phyloP scores from a whole-genome alignment of 2,797 vertebrate species.

The Pantherophis alleghaniensis region DNA sequence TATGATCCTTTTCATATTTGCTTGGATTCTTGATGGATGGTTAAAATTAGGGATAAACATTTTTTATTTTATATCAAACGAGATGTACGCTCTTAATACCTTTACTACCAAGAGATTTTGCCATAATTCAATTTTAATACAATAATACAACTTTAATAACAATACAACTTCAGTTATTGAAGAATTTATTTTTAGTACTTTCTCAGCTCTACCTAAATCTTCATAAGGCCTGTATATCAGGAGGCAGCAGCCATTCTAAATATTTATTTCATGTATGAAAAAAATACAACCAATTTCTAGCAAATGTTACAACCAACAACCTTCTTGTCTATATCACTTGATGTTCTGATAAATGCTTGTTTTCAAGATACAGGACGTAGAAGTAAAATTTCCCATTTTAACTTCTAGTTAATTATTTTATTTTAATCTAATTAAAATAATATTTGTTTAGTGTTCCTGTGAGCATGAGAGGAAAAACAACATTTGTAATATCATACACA shows the following conservation, averaged over 20 bases:
- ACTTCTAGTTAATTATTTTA: background rate
- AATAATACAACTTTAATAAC: background rate
- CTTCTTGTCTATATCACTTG: background rate
- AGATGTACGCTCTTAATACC: background rate
- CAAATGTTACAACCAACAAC: background rate
- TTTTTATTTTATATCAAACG: background rate
- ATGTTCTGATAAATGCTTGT: background rate
- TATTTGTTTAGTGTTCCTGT: background rate
- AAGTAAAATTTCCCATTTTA: rapidly evolving
- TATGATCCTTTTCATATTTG: background rate
- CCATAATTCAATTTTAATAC: background rate
- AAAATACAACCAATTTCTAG: background rate
- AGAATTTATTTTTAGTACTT: background rate
- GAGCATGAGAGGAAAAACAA: background rate
- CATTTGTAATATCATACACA: background rate
- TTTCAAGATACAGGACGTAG: background rate
- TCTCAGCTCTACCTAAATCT: background rate
- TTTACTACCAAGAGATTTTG: background rate
- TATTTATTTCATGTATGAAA: background rate
- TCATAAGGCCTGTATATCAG: background rate
- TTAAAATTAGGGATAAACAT: background rate
- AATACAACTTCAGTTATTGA: background rate
- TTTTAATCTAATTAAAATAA: background rate
- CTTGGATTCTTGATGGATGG: background rate
- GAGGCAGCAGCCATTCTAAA: background rate